Evolutionary conservation across 2,888 invertebrate species (phyloP).

Genomic region (Drosophila rubida): DNA sequence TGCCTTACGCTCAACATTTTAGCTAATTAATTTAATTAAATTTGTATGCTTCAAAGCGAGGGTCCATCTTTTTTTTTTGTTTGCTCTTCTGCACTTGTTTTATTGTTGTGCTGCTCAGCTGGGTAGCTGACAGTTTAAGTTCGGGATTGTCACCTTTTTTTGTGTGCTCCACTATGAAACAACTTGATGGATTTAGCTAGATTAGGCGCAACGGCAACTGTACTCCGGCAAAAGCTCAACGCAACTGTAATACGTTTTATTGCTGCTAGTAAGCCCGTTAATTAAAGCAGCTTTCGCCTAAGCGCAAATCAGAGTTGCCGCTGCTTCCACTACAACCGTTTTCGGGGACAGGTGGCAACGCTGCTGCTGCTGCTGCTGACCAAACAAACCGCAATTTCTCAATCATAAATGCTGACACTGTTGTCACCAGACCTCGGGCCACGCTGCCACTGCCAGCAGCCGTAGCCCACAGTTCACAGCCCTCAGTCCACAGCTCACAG

Average conservation of each 20-base stretch:
- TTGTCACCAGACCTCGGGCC: slow-evolving; percentile 25
- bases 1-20: slow-evolving; percentile 52
- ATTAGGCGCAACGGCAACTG: slow-evolving; percentile 18
- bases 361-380: slow-evolving; percentile 1
- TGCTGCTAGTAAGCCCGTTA: background rate
- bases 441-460: slow-evolving; percentile 2
- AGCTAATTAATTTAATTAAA: slow-evolving; percentile 70
- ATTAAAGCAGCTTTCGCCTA: background rate
- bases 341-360: slow-evolving; percentile 18
- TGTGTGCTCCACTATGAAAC: background rate
- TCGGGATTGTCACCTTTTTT: slow-evolving; percentile 53
- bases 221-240: background rate
- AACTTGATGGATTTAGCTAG: slow-evolving; percentile 43
- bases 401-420: slow-evolving; percentile 60
- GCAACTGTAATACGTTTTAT: background rate
- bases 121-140: slow-evolving; percentile 35
- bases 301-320: background rate
- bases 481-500: background rate
- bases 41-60: slow-evolving; percentile 54
- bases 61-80: slow-evolving; percentile 11
- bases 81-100: slow-evolving; percentile 10
- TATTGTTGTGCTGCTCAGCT: background rate
- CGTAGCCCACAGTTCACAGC: no score
- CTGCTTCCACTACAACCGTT: background rate
- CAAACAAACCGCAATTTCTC: slow-evolving; percentile 48